A percentile compares a stretch with the other conserved stretches of the same genome.
Conservation (phyloP, 2,113 vertebrate species). For the Hucho hucho region DNA sequence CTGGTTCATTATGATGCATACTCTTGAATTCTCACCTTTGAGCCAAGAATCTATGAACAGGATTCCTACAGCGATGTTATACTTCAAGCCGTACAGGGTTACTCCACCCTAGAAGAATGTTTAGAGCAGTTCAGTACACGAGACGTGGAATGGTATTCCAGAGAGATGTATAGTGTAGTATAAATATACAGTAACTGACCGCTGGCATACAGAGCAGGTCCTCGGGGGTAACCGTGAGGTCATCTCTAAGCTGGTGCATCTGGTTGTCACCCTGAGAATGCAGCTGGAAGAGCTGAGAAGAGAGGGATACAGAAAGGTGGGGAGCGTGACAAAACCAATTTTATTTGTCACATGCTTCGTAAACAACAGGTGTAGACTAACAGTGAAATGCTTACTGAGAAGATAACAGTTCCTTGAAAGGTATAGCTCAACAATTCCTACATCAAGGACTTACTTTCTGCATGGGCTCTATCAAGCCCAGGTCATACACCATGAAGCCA, state of each 20-base stretch:
- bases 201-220: conserved; percentile 73
- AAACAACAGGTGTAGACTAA: too few species aligned
- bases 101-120: conserved; percentile 65
- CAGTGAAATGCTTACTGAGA: not conserved
- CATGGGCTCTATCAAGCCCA: conserved; percentile 77
- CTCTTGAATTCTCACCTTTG: conserved; percentile 59
- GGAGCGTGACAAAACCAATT: not conserved
- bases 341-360: too few species aligned
- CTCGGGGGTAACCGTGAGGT: conserved; percentile 58
- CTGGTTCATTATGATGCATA: not conserved
- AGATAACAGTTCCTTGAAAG: not conserved
- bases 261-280: conserved; percentile 69
- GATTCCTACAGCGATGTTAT: conserved; percentile 75
- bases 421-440: not conserved
- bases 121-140: not conserved
- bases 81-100: conserved; percentile 70
- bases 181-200: conserved; percentile 48
- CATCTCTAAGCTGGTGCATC: conserved; percentile 56
- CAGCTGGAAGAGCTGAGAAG: conserved; percentile 66
- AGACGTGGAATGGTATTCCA: not conserved
- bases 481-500: conserved; percentile 83
- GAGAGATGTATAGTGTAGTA: not conserved
- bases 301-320: not conserved
- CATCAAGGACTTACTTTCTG: conserved; percentile 57
- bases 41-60: conserved; percentile 81